These are phyloP conservation scores for Anastrepha obliqua DNA, from an alignment of 1,140 invertebrate genomes.

Conservation along the genomic window DNA sequence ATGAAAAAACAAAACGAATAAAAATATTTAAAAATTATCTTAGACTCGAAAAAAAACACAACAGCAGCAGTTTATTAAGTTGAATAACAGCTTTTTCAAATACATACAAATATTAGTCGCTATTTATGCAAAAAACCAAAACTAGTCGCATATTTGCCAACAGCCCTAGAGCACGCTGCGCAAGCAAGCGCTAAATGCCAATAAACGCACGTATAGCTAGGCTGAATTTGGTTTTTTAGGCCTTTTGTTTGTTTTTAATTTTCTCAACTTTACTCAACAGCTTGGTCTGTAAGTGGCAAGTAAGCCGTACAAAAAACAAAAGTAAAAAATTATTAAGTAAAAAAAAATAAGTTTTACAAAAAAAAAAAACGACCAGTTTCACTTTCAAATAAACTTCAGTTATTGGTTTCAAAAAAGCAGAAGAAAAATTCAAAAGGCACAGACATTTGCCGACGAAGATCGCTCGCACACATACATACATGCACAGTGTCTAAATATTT, in stretches of 20 bases:
- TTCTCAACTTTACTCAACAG: not conserved
- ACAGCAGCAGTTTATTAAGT: constrained; percentile 8
- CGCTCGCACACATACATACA: not conserved
- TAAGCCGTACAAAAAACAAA: not conserved
- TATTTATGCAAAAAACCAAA: not conserved
- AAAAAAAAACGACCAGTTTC: constrained; percentile 19
- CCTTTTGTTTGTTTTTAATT: not conserved
- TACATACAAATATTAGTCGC: not conserved
- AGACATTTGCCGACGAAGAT: not conserved
- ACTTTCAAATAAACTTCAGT: constrained; percentile 7
- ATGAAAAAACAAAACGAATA: not conserved
- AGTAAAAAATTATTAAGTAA: not conserved
- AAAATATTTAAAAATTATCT: not conserved
- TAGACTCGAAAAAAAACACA: not conserved
- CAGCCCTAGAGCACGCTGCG: not conserved
- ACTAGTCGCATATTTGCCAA: constrained; percentile 5
- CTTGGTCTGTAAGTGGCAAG: not conserved
- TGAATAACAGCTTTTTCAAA: constrained; percentile 18
- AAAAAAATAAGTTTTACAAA: too few relatives aligned
- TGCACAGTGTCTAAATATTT: not conserved
- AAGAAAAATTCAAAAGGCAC: not conserved
- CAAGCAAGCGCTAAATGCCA: not conserved
- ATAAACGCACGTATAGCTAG: not conserved
- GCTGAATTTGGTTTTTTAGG: not conserved
- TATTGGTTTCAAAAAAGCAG: not conserved